Conservation (phyloP, 2,888 invertebrate species). For the Bugula neritina region DNA sequence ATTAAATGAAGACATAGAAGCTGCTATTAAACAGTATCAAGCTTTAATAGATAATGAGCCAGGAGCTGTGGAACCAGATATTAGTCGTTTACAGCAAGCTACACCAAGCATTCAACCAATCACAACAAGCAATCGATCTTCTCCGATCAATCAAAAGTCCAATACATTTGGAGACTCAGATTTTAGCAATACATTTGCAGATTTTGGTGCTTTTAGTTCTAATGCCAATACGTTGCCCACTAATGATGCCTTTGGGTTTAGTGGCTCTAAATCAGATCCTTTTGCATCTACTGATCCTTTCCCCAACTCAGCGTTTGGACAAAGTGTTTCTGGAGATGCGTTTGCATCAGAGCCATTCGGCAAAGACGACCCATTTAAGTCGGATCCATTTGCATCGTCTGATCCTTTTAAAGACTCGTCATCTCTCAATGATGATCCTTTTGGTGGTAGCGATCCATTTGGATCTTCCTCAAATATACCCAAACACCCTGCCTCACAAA, state of each 20-base stretch:
- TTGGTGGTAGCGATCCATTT: conserved; percentile 38
- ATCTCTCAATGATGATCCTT: conserved; percentile 34
- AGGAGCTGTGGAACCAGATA: conserved; percentile 3
- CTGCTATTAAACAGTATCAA: conserved; percentile 11
- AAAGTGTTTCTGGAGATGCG: conserved; percentile 33
- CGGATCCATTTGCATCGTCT: conserved; percentile 59
- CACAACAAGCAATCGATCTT: conserved; percentile 15
- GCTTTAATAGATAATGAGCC: conserved; percentile 1
- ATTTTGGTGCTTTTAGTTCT: conserved; percentile 5
- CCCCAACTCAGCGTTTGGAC: not conserved
- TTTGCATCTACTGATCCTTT: conserved; percentile 45
- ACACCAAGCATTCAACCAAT: not conserved
- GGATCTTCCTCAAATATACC: conserved; percentile 29
- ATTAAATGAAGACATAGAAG: conserved; percentile 14
- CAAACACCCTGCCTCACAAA: not conserved
- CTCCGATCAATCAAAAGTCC: not conserved
- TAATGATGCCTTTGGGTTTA: conserved; percentile 47
- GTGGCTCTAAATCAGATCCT: conserved; percentile 53
- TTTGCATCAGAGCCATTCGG: conserved; percentile 41
- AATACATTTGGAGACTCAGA: not conserved
- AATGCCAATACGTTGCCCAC: conserved; percentile 27
- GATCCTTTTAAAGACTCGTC: conserved; percentile 46
- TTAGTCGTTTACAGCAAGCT: not conserved
- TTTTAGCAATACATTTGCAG: not conserved
- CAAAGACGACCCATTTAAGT: conserved; percentile 39